Evolutionary conservation across 2,113 vertebrate genomes (phyloP).

Genomic region (Alexandromys fortis): DNA sequence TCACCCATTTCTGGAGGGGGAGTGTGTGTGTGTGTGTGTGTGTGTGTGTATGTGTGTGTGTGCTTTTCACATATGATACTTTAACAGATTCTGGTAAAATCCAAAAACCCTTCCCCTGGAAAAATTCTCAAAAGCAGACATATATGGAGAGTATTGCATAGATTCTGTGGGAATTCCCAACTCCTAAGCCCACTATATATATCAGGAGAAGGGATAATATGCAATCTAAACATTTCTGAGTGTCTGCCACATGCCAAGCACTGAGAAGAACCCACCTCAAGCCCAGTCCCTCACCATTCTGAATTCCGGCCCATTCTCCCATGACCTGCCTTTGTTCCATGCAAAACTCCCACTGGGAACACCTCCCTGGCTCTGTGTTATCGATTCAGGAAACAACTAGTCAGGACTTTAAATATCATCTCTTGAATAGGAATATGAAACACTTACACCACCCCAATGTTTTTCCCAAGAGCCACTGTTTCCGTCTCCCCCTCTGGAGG

Average conservation of each 20-base stretch:
- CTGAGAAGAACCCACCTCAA: not conserved
- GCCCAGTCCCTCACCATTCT: not conserved
- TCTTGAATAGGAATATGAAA: not conserved
- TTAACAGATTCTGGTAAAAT: not conserved
- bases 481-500: not conserved
- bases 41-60: not conserved
- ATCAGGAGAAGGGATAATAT: not conserved
- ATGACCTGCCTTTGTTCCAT: not conserved
- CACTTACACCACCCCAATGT: not conserved
- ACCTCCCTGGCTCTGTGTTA: not conserved
- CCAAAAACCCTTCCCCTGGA: not conserved
- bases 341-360: not conserved
- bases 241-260: not conserved
- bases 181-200: not conserved
- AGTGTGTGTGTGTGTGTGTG: not conserved
- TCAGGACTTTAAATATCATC: not conserved
- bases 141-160: not conserved
- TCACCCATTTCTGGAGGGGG: not conserved
- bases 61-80: not conserved
- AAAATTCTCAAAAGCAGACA: conserved; percentile 29
- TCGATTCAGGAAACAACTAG: not conserved
- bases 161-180: not conserved
- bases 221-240: not conserved
- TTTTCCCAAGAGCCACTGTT: not conserved
- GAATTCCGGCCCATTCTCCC: not conserved